phyloP scores from a whole-genome alignment of 1,140 invertebrate genomes.

The Drosophila sp. region DNA sequence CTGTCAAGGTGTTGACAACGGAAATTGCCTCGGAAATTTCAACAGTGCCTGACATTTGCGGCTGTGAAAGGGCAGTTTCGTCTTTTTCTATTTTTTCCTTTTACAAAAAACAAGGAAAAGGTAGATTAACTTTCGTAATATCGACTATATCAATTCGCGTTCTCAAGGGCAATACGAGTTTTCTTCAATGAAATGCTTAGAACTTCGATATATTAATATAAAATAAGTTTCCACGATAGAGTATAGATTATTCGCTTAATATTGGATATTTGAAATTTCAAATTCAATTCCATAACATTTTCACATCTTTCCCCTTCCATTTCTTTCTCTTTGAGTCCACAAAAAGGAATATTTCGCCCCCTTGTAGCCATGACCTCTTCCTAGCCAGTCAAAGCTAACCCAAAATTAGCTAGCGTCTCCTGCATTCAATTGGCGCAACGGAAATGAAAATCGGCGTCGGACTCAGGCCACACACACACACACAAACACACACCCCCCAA shows the following conservation, averaged over 20 bases:
- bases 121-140: neutral
- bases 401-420: constrained; percentile 43
- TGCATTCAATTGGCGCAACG: constrained; percentile 50
- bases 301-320: neutral
- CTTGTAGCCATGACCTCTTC: neutral
- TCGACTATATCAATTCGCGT: too few relatives aligned
- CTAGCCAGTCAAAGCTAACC: neutral
- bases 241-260: too few relatives aligned
- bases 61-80: constrained; percentile 24
- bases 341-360: neutral
- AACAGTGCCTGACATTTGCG: constrained; percentile 61
- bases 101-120: constrained; percentile 4
- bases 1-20: constrained; percentile 77
- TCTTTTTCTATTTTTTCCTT: neutral
- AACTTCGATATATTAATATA: too few relatives aligned
- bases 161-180: too few relatives aligned
- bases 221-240: too few relatives aligned
- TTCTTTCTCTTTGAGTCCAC: neutral
- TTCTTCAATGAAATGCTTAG: too few relatives aligned
- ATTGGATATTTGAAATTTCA: too few relatives aligned
- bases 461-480: constrained; percentile 32
- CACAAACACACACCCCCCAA: neutral
- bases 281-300: too few relatives aligned
- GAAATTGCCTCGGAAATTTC: constrained; percentile 79
- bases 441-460: constrained; percentile 56